Percentiles rank a stretch among this genome's conserved stretches.
These are phyloP conservation scores for Tamias sibiricus DNA, from an alignment of 2,113 vertebrate genomes.

Conservation along the genomic window DNA sequence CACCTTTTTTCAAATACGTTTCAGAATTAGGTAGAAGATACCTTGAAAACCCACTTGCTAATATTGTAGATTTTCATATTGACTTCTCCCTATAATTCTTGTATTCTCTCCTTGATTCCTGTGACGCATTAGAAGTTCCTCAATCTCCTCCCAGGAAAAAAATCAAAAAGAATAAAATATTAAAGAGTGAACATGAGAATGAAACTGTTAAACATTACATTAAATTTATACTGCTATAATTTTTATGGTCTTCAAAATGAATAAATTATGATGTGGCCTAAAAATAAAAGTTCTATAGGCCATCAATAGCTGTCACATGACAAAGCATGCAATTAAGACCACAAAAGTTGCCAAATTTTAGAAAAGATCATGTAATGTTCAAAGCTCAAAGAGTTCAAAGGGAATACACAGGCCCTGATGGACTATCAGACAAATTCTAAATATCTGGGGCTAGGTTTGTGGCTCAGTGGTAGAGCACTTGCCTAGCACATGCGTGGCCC, in stretches of 20 bases:
- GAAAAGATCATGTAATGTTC: not conserved
- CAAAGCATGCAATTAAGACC: not conserved
- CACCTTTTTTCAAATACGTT: not conserved
- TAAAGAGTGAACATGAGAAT: not conserved
- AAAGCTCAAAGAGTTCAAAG: not conserved
- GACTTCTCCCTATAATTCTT: not conserved
- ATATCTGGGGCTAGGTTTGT: too few species aligned
- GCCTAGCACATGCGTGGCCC: too few species aligned
- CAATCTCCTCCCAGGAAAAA: constrained; percentile 14
- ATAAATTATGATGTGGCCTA: not conserved
- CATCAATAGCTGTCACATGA: not conserved
- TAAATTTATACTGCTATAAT: not conserved
- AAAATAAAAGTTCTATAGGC: constrained; percentile 21
- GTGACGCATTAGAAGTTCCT: not conserved
- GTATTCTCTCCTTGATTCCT: not conserved
- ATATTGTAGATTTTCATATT: constrained; percentile 29
- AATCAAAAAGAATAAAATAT: constrained; percentile 41
- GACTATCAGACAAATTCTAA: constrained; percentile 1
- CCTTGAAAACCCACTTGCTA: not conserved
- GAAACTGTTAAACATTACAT: constrained; percentile 1
- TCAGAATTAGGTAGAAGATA: not conserved
- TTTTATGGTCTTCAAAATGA: constrained; percentile 44
- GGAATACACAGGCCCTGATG: not conserved
- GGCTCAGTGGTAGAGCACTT: too few species aligned
- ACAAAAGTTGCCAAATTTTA: constrained; percentile 12